Conservation (phyloP, 2,113 vertebrate species). For the Chrysemys picta region DNA sequence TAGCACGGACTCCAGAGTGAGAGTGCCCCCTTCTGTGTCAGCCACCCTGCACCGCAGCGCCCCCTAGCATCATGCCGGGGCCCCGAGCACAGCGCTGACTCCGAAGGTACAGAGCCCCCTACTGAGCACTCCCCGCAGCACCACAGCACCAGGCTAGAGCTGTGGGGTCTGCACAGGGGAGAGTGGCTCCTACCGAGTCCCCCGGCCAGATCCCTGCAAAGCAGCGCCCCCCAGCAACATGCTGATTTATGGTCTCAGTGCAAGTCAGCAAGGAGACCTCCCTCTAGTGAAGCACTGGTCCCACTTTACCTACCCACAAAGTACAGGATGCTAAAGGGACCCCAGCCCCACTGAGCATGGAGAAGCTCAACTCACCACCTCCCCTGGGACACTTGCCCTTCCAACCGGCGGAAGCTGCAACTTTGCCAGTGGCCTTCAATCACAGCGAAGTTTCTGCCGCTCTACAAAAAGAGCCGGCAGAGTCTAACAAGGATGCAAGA, state of each 20-base stretch:
- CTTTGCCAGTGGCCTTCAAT: not conserved
- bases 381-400: not conserved
- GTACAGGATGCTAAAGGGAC: not conserved
- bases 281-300: not conserved
- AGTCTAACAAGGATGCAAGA: not conserved
- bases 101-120: not conserved
- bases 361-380: not conserved
- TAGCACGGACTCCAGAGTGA: no score
- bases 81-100: not conserved
- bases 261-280: not conserved
- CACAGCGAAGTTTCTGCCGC: not conserved
- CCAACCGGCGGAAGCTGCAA: not conserved
- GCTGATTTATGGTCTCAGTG: not conserved
- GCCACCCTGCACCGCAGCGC: not conserved
- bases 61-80: not conserved
- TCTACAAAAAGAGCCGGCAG: not conserved
- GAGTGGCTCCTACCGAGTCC: not conserved
- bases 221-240: not conserved
- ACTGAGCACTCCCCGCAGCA: not conserved
- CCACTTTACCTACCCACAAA: not conserved
- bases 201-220: no score
- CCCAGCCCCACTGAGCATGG: not conserved
- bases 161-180: not conserved
- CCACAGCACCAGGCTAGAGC: not conserved
- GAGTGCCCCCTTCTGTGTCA: not conserved